A percentile compares a stretch with the other conserved stretches of the same genome.
Conservation (phyloP, 2,797 vertebrate genomes). For the Macropus fuliginosus region DNA sequence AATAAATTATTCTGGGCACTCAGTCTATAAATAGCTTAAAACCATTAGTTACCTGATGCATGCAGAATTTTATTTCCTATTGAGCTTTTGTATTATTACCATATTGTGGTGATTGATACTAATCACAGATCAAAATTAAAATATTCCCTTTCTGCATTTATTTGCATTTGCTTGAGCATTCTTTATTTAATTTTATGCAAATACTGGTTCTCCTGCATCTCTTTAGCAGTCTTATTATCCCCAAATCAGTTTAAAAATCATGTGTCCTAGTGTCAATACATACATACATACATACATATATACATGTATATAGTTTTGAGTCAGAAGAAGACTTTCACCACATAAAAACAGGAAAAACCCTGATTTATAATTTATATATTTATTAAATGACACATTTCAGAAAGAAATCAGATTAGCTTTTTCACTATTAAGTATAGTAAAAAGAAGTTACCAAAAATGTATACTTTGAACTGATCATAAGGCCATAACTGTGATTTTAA, state of each 20-base stretch:
- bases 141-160: conserved; percentile 86
- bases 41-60: conserved; percentile 79
- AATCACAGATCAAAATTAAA: conserved; percentile 86
- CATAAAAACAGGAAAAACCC: conserved; percentile 26
- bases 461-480: not conserved
- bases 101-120: conserved; percentile 82
- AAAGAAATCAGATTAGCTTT: conserved; percentile 44
- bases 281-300: conserved; percentile 18
- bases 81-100: conserved; percentile 83
- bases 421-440: conserved; percentile 28
- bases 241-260: conserved; percentile 80
- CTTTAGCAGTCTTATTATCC: conserved; percentile 78
- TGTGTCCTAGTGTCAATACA: conserved; percentile 64
- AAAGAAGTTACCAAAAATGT: not conserved
- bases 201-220: conserved; percentile 83
- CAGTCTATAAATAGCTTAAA: conserved; percentile 83
- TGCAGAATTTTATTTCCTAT: conserved; percentile 80
- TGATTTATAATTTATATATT: conserved; percentile 41
- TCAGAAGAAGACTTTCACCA: not conserved
- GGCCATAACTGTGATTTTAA: not conserved
- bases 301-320: conserved; percentile 59
- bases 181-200: conserved; percentile 87
- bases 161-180: conserved; percentile 85
- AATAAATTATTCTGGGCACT: conserved; percentile 79
- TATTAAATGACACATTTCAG: conserved; percentile 51